phyloP scores from a whole-genome alignment of 2,113 vertebrate species.

The Holacanthus passer region DNA sequence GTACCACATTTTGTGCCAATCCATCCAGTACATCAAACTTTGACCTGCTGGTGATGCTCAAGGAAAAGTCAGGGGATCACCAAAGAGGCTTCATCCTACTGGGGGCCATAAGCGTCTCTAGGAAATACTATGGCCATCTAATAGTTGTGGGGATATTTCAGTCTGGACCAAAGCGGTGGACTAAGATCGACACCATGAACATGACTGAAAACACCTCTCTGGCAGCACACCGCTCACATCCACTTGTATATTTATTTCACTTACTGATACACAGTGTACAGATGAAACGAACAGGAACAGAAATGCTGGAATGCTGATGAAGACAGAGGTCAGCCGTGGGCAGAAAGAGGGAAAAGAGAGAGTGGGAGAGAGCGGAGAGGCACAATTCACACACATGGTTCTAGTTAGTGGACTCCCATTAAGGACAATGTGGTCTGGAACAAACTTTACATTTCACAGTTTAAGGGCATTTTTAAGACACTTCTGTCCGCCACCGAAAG shows the following conservation, averaged over 20 bases:
- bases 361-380: constrained; percentile 41
- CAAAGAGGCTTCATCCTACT: background rate
- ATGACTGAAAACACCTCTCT: background rate
- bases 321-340: constrained; percentile 51
- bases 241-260: constrained; percentile 54
- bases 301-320: constrained; percentile 44
- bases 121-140: background rate
- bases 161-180: background rate
- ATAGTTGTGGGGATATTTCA: background rate
- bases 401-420: constrained; percentile 75
- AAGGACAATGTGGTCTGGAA: constrained; percentile 73
- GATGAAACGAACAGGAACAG: constrained; percentile 28
- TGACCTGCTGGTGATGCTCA: background rate
- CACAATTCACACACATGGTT: constrained; percentile 77
- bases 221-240: constrained; percentile 1
- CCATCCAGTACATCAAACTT: background rate
- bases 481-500: constrained; percentile 53
- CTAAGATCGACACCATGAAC: background rate
- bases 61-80: background rate
- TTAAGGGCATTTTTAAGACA: constrained; percentile 68
- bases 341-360: constrained; percentile 18
- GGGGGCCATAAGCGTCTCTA: background rate
- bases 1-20: background rate
- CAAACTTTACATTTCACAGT: constrained; percentile 83
- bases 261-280: constrained; percentile 43